Base-by-base conservation (phyloP, 2,888 invertebrate species). In the Drosophila paucipuncta region DNA sequence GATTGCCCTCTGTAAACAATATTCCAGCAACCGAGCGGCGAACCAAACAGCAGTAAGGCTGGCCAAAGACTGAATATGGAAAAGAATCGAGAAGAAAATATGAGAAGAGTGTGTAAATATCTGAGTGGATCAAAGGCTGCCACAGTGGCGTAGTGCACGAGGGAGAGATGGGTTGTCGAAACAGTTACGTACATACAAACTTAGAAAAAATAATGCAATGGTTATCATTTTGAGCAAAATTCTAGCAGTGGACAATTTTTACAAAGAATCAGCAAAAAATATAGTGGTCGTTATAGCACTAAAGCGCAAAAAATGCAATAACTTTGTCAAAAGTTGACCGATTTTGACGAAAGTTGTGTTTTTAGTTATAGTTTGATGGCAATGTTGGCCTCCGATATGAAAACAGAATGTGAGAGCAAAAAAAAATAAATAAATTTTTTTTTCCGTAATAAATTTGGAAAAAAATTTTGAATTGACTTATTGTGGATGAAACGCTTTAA, bases 11-110 rank as follows among this genome's bases (percentile, higher is more conserved):
- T 35, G 53, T 65, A 77, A 77, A 68, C 72, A 75, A 78, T 37
- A 11, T 0, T 57, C 52, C 55, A 25, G 50, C 65, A 43, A 58
- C 11, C 13, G 43, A 50, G 16, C 59, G 53, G n/a, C 49, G 80
- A 68, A 53, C 75, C 64, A 57, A 62, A 68, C 86, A 62, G 53
- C 73, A 72, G 11, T 54, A 47, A 66, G 50, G 58, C 62, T 50
- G 55, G 54, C 58, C 63, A 67, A 64, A 67, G 69, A 83, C 83
- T 79, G 53, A 81, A 54, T 53, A 59, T 28, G 22, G 13, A 55
- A 28, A 28, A 61, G 57, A 54, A 71, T 53, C 18, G 18, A 31
- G 47, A 54, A 52, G 76, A 37, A 75, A 55, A 47, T 47, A 41
- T 41, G 57, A 54, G 39, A 50, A 55, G 50, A 47, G 52, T 37